phyloP scores from a whole-genome alignment of 2,797 vertebrate genomes.

The Danio tinwini region DNA sequence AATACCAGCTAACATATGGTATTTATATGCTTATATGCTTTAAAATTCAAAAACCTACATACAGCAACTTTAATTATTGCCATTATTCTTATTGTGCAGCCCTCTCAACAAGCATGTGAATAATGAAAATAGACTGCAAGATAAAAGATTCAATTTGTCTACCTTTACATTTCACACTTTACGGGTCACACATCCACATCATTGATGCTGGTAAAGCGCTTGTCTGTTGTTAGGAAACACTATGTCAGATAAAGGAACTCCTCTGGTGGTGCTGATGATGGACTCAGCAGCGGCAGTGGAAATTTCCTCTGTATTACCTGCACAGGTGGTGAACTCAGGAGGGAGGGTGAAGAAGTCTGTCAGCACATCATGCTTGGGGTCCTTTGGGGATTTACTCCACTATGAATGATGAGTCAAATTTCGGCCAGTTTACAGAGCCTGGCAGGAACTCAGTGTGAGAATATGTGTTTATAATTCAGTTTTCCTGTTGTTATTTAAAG shows the following conservation, averaged over 20 bases:
- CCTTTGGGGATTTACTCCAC: slow-evolving; percentile 16
- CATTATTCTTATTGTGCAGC: no score
- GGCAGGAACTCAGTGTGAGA: neutral
- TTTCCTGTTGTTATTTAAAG: neutral
- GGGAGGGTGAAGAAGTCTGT: slow-evolving; percentile 35
- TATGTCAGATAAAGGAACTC: slow-evolving; percentile 49
- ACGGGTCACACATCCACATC: slow-evolving; percentile 47
- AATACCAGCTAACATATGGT: no score
- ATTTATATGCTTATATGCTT: no score
- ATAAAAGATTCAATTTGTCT: no score
- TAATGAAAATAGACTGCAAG: no score
- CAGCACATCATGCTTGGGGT: slow-evolving; percentile 35
- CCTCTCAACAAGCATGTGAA: neutral
- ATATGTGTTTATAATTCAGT: neutral
- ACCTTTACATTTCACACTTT: neutral
- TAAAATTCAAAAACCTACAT: no score
- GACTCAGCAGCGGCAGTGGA: slow-evolving; percentile 38
- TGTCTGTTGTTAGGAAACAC: slow-evolving; percentile 50
- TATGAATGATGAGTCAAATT: slow-evolving; percentile 38
- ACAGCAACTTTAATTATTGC: no score
- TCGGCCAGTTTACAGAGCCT: slow-evolving; percentile 9
- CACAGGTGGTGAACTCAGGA: slow-evolving; percentile 42
- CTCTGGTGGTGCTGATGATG: slow-evolving; percentile 43
- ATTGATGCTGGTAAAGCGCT: slow-evolving; percentile 37
- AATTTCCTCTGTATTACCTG: slow-evolving; percentile 46